Evolutionary conservation across 2,888 invertebrate species (phyloP).

Genomic region (Mythimna lalbum): DNA sequence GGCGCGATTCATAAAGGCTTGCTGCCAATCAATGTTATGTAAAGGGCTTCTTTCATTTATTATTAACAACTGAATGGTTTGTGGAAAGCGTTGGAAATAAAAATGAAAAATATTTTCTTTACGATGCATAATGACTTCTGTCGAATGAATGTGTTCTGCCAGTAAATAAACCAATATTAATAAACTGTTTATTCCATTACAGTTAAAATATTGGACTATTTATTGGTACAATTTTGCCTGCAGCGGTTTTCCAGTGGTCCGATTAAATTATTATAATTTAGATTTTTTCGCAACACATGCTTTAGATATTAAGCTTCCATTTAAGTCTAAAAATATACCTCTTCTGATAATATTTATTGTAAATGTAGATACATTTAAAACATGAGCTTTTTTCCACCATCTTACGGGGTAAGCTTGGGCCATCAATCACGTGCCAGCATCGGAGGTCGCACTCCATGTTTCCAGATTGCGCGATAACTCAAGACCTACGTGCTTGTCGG

Average conservation of each 20-base stretch:
- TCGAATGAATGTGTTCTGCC: background rate
- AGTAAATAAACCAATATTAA: background rate
- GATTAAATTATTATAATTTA: no score
- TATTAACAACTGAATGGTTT: conserved; percentile 31
- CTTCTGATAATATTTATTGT: conserved; percentile 24
- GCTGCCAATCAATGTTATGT: conserved; percentile 35
- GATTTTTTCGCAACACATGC: no score
- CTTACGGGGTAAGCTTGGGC: conserved; percentile 47
- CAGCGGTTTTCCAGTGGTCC: no score
- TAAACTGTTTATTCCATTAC: background rate
- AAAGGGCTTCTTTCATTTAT: conserved; percentile 24
- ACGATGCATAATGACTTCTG: background rate
- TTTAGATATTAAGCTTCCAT: background rate
- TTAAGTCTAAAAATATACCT: conserved; percentile 12
- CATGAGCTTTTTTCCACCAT: conserved; percentile 39
- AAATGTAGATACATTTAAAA: conserved; percentile 49
- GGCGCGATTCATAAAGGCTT: conserved; percentile 41
- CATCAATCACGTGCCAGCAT: conserved; percentile 56
- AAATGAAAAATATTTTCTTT: background rate
- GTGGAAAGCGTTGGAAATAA: background rate
- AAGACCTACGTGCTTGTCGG: conserved; percentile 50
- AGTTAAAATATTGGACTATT: background rate
- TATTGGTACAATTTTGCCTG: no score
- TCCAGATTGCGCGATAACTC: conserved; percentile 57
- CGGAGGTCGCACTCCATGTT: conserved; percentile 46